These are phyloP conservation scores for Nasonia vitripennis DNA, from an alignment of 1,140 invertebrate genomes.

Conservation along the genomic window DNA sequence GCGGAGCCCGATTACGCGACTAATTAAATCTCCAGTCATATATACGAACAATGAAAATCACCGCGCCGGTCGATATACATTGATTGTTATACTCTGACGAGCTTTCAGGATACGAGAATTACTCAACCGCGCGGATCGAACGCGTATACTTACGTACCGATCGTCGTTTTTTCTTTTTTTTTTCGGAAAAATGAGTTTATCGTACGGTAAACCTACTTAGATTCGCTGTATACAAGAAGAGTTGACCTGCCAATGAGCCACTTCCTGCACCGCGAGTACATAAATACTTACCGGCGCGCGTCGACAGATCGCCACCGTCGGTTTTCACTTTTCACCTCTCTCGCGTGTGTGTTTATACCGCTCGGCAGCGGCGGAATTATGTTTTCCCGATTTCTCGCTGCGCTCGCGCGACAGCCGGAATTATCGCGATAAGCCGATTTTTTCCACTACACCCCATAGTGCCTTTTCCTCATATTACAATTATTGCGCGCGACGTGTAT, in stretches of 20 bases:
- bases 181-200: constrained; percentile 11
- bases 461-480: neutral
- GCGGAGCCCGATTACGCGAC: neutral
- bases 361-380: neutral
- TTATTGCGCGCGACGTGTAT: neutral
- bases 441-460: neutral
- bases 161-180: constrained; percentile 9
- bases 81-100: neutral
- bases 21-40: neutral
- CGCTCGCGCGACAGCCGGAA: neutral
- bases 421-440: constrained; percentile 21
- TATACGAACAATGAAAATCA: no score
- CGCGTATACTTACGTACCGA: neutral
- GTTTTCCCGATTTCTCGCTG: constrained; percentile 32
- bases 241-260: constrained; percentile 34
- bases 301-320: constrained; percentile 13
- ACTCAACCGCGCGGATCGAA: neutral
- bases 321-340: constrained; percentile 47
- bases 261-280: constrained; percentile 32
- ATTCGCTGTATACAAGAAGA: constrained; percentile 24
- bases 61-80: no score
- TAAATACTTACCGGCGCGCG: constrained; percentile 3
- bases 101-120: neutral
- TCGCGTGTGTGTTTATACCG: neutral
- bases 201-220: constrained; percentile 19